Evolutionary conservation across 2,888 invertebrate genomes (phyloP), one percentile per base, ranked within the genome.

Genomic region (Ganaspis brasiliensis): DNA sequence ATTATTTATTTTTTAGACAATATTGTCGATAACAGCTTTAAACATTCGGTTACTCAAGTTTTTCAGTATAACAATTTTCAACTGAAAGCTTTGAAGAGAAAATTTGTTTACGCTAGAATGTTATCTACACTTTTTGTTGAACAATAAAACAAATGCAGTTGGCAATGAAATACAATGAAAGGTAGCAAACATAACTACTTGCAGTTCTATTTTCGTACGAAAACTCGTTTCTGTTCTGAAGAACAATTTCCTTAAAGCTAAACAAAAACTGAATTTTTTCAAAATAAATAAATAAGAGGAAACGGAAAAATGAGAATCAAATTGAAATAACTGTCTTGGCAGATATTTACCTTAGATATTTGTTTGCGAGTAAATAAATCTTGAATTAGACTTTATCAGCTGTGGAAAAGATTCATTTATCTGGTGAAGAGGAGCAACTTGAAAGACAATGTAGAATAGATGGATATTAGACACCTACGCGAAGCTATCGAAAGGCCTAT

Each of bases 401-500:
- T 19, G n/a, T 67, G 40, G 2, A n/a, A 45, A 24, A 45, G 12
- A n/a, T 14, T 26, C 24, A 40, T 45, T 67, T 67, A 26, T 45
- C 16, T 16, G 10, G 40, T 24, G 24, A 67, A 67, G 67, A 45
- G 16, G 67, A 45, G 67, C 67, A 45, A 45, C 40, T 45, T 67
- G 45, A 40, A 67, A 67, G 24, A 67, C 45, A 67, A 24, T 67
- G 9, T 67, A 24, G 40, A 45, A 45, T 67, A 45, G 40, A n/a
- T 24, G 21, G 12, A 3, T 5, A 56, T n/a, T 40, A 45, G 45
- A 67, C 67, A 67, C 67, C 24, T 45, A 67, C 67, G 26, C 67
- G n/a, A 67, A 45, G 19, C n/a, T 67, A 67, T 67, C 37, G 57
- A 59, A 59, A 26, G 57, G 26, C n/a, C 57, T 59, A 59, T 59